Evolutionary conservation across 2,888 invertebrate genomes (phyloP), one percentile per base, ranked within the genome.

Genomic region (Plagodis pulveraria): DNA sequence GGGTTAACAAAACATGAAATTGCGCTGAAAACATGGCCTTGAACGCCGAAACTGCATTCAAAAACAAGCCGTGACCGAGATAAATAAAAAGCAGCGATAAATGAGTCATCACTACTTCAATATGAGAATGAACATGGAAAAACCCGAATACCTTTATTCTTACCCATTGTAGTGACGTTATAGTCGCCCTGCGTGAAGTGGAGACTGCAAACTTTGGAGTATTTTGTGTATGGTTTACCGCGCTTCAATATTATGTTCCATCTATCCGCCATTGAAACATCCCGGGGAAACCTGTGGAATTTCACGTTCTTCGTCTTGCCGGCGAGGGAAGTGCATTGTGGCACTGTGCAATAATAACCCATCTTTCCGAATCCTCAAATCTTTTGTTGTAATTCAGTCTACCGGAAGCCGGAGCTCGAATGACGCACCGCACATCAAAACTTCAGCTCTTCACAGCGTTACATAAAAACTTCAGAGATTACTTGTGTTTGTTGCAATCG

Each of bases 311-410:
- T 93, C 76, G 93, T 90, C 81, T 91, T 93, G 82, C 93, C 93
- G 86, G 93, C 93, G 67, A 93, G 85, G 62, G 93, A 93, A 51
- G 93, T 93, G 77, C 93, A 93, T 80, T 91, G 93, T 66, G 93
- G 93, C 67, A 93, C 93, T 10, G 93, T 93, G 73, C 93, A 93
- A 81, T 93, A 93, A 83, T 93, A 93, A 82, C 91, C 91, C 93
- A 93, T 93, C 76, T 80, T 85, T 68, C 67, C 66, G 67, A 67
- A 58, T 62, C 62, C 62, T 55, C 55, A 62, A 62, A 69, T 72
- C 73, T 82, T 86, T 83, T 85, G 82, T 83, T 81, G 52, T 60
- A 62, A 55, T 58, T 63, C 62, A 67, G 68, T 68, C 64, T 68
- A 70, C 70, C 64, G 64, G 60, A 63, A 57, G 50, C 59, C 61